Evolutionary conservation across 2,888 invertebrate genomes (phyloP), one percentile per base, ranked within the genome.

Genomic region (Platycheirus rosarum): DNA sequence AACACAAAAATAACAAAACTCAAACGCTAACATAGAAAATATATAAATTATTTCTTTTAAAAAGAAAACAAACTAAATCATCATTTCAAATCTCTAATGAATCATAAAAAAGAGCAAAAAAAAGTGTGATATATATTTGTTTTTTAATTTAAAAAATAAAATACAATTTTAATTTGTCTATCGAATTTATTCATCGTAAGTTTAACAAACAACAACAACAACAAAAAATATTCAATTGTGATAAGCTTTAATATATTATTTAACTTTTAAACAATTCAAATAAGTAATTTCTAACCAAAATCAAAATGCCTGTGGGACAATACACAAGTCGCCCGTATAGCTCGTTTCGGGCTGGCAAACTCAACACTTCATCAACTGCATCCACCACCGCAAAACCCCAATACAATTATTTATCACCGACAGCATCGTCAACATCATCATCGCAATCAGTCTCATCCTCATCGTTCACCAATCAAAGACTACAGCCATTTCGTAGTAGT

Each of bases 301-400:
- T 40, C 46, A 71, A 88, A 88, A 90, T 90, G 90, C 89, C 90
- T 80, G 88, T 89, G 85, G 89, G 90, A 86, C 89, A 89, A 84
- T 88, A 88, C 85, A 86, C 86, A 85, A 87, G 88, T 84, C 88
- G 90, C 85, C 90, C 91, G 46, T 90, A 90, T 57, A 91, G 90
- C 86, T 90, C 90, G 40, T 91, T 91, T 85, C 88, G 91, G 85
- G 87, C 89, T 71, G 86, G 87, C 44, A 73, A 77, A 71, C 48
- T 82, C 55, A 82, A 82, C 29, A 35, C 46, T 14, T 29, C 23
- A 14, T 57, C 60, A 40, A 14, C n/a, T 13, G 14, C 23, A 23
- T 23, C 23, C 55, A 68, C 63, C 40, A 62, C 75, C 51, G 57
- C 60, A 49, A 84, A 84, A 53, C 48, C 26, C 37, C 78, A 82